A percentile compares a stretch with the other conserved stretches of the same genome.
Conservation (phyloP, 2,888 invertebrate species). For the Rhamphomyia laevipes region DNA sequence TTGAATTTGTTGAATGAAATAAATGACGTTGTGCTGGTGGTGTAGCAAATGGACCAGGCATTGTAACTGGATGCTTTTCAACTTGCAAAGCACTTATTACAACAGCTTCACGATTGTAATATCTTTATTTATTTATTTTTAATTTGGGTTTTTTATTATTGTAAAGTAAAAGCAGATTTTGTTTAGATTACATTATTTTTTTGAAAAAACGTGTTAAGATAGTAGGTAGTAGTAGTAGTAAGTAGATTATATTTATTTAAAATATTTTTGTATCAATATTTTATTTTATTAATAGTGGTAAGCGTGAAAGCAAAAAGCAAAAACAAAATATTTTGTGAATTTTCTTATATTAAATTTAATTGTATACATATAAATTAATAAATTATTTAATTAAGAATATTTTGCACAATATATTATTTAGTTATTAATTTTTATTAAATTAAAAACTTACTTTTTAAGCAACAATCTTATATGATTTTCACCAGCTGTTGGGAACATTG, state of each 20-base stretch:
- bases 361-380: not conserved
- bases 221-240: not conserved
- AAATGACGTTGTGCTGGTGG: conserved; percentile 52
- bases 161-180: not conserved
- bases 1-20: conserved; percentile 45
- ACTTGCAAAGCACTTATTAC: conserved; percentile 89
- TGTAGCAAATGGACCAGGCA: conserved; percentile 70
- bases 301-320: conserved; percentile 15
- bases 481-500: conserved; percentile 83
- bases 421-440: not conserved
- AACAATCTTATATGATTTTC: conserved; percentile 79
- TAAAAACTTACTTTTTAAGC: conserved; percentile 68
- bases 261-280: conserved; percentile 1
- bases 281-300: conserved; percentile 9
- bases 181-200: conserved; percentile 2
- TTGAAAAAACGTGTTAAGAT: conserved; percentile 4
- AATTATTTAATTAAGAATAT: no score
- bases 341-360: not conserved
- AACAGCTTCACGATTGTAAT: conserved; percentile 84
- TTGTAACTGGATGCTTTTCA: conserved; percentile 81
- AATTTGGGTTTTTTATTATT: conserved; percentile 1
- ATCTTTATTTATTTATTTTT: conserved; percentile 47
- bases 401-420: no score
- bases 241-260: conserved; percentile 7
- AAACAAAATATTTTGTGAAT: conserved; percentile 1